A percentile compares a stretch with the other conserved stretches of the same genome.
phyloP scores from a whole-genome alignment of 2,113 vertebrate species.

The human region GRCh38 chrX:94270001-94270500 shows the following conservation, averaged over 20 bases:
- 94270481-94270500: neutral
- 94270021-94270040: neutral
- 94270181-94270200: neutral
- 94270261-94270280: neutral
- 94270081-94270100: neutral
- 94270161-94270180: neutral
- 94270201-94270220: neutral
- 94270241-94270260: neutral
- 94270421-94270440: conserved; percentile 17
- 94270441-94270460: neutral
- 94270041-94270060: neutral
- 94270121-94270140: neutral
- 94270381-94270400: conserved; percentile 17
- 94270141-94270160: neutral
- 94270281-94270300: neutral
- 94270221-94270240: neutral
- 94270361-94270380: conserved; percentile 30
- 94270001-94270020: neutral
- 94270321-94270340: conserved; percentile 5
- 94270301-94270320: neutral
- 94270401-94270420: conserved; percentile 12
- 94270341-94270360: neutral
- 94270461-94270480: neutral
- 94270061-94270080: neutral
- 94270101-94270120: neutral